phyloP scores from a whole-genome alignment of 2,888 invertebrate species.

The Callyntrura guangdongensis region DNA sequence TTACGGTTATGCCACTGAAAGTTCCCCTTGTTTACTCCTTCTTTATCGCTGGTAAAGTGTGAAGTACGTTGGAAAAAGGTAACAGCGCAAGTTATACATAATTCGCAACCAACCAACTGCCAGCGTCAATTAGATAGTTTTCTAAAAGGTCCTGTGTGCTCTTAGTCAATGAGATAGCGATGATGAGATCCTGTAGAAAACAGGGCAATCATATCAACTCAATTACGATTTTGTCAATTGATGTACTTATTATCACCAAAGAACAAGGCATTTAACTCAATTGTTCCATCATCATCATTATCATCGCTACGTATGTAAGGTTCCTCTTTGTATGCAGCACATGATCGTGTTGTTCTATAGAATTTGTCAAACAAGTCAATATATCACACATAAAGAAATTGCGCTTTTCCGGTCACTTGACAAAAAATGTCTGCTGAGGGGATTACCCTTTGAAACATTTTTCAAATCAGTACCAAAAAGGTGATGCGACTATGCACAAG shows the following conservation, averaged over 20 bases:
- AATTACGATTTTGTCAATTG: slow-evolving; percentile 30
- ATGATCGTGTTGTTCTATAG: not conserved
- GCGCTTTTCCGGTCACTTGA: slow-evolving; percentile 24
- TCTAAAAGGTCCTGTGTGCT: too few species aligned
- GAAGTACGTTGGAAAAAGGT: too few species aligned
- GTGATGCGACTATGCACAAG: not conserved
- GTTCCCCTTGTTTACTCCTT: not conserved
- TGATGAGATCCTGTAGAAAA: not conserved
- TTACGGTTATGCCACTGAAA: slow-evolving; percentile 1
- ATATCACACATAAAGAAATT: not conserved
- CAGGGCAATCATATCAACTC: slow-evolving; percentile 21
- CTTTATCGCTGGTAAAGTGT: too few species aligned
- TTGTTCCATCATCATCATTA: not conserved
- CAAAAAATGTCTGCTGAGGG: slow-evolving; percentile 4
- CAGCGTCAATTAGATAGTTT: too few species aligned
- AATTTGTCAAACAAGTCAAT: slow-evolving; percentile 40
- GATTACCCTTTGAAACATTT: slow-evolving; percentile 34
- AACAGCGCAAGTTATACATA: too few species aligned
- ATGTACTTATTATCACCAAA: not conserved
- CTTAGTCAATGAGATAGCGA: too few species aligned
- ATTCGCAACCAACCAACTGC: too few species aligned
- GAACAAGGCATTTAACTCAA: not conserved
- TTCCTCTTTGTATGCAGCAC: not conserved
- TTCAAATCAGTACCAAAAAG: slow-evolving; percentile 10
- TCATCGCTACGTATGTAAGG: not conserved